A percentile compares a stretch with the other conserved stretches of the same genome.
phyloP scores from a whole-genome alignment of 2,113 vertebrate genomes.

The Mormyrus iriodes region DNA sequence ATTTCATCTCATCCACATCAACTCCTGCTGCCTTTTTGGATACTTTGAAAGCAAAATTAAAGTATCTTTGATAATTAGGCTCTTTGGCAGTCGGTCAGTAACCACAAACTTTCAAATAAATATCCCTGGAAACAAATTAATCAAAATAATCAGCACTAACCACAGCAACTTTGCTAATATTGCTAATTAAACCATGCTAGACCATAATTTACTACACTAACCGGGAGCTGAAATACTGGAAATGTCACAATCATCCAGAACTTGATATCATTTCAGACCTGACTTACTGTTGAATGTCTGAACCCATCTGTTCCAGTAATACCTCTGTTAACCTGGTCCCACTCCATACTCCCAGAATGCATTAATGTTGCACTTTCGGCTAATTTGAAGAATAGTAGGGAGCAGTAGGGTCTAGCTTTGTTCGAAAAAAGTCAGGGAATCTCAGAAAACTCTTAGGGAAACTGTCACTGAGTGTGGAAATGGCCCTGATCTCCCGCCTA shows the following conservation, averaged over 20 bases:
- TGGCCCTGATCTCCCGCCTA: not conserved
- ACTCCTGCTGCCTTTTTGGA: not conserved
- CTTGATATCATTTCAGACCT: not conserved
- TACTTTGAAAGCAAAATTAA: not conserved
- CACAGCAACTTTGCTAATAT: not conserved
- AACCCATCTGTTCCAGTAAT: not conserved
- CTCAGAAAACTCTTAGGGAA: not conserved
- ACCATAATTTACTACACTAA: constrained; percentile 27
- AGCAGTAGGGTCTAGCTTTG: not conserved
- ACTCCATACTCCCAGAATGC: not conserved
- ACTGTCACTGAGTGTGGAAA: not conserved
- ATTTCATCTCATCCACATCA: not conserved
- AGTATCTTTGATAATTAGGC: not conserved
- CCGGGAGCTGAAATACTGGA: not conserved
- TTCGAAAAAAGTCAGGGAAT: not conserved
- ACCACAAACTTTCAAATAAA: not conserved
- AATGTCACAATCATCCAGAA: not conserved
- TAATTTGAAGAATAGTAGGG: not conserved
- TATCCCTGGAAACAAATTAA: not conserved
- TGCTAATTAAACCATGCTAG: not conserved
- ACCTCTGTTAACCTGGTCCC: not conserved
- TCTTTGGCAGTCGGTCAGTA: not conserved
- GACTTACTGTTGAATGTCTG: not conserved
- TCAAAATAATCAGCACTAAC: not conserved
- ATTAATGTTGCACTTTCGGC: not conserved